Base-by-base conservation (phyloP, 2,113 vertebrate genomes). In the Callithrix jacchus region DNA sequence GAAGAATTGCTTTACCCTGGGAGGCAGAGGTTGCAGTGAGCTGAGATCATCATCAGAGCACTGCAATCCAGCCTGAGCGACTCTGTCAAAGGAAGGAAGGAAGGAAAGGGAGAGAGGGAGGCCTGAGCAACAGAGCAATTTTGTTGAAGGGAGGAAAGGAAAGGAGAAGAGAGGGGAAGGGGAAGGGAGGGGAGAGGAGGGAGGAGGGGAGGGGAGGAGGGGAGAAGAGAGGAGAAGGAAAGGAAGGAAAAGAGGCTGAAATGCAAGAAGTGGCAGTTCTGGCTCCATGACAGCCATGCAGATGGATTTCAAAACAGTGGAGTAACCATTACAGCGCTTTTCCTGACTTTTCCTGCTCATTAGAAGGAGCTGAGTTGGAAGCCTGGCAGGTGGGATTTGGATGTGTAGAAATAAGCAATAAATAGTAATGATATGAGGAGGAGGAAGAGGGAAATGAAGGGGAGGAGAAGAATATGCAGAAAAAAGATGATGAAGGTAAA, bases 381-480 rank as follows among this genome's bases (percentile, higher is more conserved):
- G 37, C 84, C 68, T 58, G 6, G 21, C 7, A 16, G 25, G 20
- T 86, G n/a, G 66, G 8, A 56, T 64, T 86, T 83, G 27, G n/a
- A 23, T 79, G 4, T 17, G 30, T 80, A 90, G 27, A 49, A 76
- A 61, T 49, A 49, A 89, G 37, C 18, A 54, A 30, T 61, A 87
- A 95, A 73, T 85, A 76, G 92, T 76, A 70, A 88, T 25, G 83
- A n/a, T 42, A 87, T 2, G 30, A 76, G 47, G 82, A 70, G 23
- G n/a, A 77, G 13, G 35, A 82, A 27, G 71, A 47, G 45, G 27
- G 79, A 32, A 45, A 45, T 54, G 13, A 88, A 64, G 37, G 77
- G 45, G 32, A 61, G 23, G 32, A 64, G 47, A 32, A 84, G 6
- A 70, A 3, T n/a, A 3, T 13, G 37, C 87, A 79, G 74, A 56